Base-by-base conservation (phyloP, 2,113 vertebrate species). In the Leucoraja erinaceus region DNA sequence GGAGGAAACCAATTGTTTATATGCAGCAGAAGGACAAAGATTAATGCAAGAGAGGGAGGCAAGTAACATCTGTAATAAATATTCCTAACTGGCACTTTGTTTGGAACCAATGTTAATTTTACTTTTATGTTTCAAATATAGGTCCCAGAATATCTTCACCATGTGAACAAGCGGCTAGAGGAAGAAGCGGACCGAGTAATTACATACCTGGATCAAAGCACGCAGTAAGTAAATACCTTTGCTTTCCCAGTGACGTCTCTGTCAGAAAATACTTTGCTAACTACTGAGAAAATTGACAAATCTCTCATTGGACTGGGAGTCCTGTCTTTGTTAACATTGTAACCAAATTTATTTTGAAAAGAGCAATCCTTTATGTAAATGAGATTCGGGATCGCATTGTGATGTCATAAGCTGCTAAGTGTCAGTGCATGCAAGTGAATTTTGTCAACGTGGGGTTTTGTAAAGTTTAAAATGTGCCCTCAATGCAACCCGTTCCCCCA, bases 31-130 rank as follows among this genome's bases (percentile, higher is more conserved):
- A 95, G 97, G 97, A 72, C 97, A 97, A 94, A 96, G 96, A 91
- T 94, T 97, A 93, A 97, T 97, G 97, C 97, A 97, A 79, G 97
- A 97, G 93, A 95, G 97, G 94, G 97, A 97, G 96, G 97, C 97
- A 94, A 93, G 54, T 77, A 88, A 76, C 14, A 68, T 33, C 20
- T 31, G 63, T 72, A 47, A 90, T 61, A 63, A 72, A 31, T 59
- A 63, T 86, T 72, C 8, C 25, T 72, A 72, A 28, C 33, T 22
- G 18, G 59, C 12, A 7, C 59, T 25, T 0, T 72, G 18, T 70
- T 91, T 91, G 31, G 68, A 3, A 12, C 33, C 33, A 72, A 47
- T 33, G 6, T 81, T 81, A 14, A 56, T 56, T 81, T 18, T 91
- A 11, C 68, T 91, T 18, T 72, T 54, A 70, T 72, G 8, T 61